These are phyloP conservation scores for Mola mola DNA, from an alignment of 2,113 vertebrate genomes.

Conservation along the genomic window DNA sequence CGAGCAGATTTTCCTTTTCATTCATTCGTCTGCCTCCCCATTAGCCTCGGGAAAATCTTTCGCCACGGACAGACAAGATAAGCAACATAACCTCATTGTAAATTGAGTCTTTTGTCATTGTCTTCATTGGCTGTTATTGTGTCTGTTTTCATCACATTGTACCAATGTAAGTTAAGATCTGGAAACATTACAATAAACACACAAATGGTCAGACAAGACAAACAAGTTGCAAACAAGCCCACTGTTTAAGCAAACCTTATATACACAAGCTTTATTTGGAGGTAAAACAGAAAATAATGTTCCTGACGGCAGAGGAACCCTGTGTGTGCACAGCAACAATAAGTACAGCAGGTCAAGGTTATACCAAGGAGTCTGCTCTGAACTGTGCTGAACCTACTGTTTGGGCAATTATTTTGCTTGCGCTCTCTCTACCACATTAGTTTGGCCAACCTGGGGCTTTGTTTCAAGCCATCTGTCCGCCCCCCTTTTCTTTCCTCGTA, in stretches of 20 bases:
- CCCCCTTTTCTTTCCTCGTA: background rate
- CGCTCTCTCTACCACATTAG: too few relatives aligned
- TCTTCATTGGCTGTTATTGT: background rate
- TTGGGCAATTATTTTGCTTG: too few relatives aligned
- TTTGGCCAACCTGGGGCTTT: too few relatives aligned
- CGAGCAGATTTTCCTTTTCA: conserved; percentile 22
- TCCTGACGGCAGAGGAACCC: background rate
- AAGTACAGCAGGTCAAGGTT: background rate
- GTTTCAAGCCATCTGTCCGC: too few relatives aligned
- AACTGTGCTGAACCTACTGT: background rate
- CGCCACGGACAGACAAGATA: conserved; percentile 10
- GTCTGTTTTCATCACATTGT: background rate
- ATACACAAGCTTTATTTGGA: too few relatives aligned
- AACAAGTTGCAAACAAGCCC: background rate
- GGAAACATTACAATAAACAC: too few relatives aligned
- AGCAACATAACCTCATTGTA: background rate
- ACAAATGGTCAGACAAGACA: too few relatives aligned
- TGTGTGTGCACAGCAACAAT: background rate
- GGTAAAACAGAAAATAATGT: background rate
- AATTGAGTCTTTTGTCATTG: too few relatives aligned
- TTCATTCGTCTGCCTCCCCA: conserved; percentile 31
- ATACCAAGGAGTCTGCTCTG: background rate
- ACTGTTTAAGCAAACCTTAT: background rate
- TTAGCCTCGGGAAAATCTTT: conserved; percentile 25
- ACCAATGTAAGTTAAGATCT: background rate